Evolutionary conservation across 2,888 invertebrate genomes (phyloP).

Genomic region (Augochlorella aurata): DNA sequence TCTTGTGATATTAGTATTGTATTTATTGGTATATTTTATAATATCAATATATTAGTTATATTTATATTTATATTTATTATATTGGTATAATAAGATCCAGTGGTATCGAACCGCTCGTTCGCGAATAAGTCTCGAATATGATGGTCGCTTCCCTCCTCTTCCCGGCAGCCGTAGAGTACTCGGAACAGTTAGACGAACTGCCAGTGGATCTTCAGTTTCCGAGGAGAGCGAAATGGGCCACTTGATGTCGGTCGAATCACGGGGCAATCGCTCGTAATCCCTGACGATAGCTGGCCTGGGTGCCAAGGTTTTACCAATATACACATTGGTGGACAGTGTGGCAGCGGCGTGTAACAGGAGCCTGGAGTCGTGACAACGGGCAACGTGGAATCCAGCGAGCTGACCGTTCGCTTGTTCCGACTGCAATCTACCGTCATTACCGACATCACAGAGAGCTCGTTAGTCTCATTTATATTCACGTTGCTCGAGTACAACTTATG

Average conservation of each 20-base stretch:
- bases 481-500: slow-evolving; percentile 64
- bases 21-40: too few species aligned
- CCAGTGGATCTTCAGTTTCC: background rate
- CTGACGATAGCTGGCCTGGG: slow-evolving; percentile 1
- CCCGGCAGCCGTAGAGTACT: too few species aligned
- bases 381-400: slow-evolving; percentile 72
- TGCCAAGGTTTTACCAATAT: slow-evolving; percentile 35
- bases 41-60: too few species aligned
- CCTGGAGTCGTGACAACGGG: slow-evolving; percentile 68
- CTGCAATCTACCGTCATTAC: slow-evolving; percentile 81
- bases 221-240: background rate
- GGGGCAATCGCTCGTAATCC: background rate
- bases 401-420: slow-evolving; percentile 71
- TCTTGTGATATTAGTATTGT: too few species aligned
- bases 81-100: too few species aligned
- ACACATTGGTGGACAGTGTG: slow-evolving; percentile 26
- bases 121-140: background rate
- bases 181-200: background rate
- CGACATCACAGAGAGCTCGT: slow-evolving; percentile 80
- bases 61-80: too few species aligned
- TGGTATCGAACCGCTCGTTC: too few species aligned
- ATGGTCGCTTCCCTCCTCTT: background rate
- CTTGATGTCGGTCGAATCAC: background rate
- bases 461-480: slow-evolving; percentile 81
- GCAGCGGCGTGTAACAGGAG: background rate